Base-by-base conservation (phyloP, 2,113 vertebrate species). In the Limanda limanda region DNA sequence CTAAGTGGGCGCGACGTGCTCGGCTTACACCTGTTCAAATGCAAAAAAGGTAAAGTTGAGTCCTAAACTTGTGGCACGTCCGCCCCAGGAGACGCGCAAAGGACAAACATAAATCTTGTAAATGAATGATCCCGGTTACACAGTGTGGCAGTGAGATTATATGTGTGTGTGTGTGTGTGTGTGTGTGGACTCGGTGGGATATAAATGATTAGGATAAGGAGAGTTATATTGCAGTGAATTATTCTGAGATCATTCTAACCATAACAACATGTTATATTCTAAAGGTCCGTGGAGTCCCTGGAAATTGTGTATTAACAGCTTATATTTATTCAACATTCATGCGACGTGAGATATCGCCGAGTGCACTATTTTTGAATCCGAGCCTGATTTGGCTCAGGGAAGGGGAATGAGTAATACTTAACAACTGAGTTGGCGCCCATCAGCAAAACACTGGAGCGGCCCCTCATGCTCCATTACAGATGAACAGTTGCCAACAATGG, bases 41-140 rank as follows among this genome's bases (percentile, higher is more conserved):
- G 64, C 45, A 54, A 71, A 65, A 65, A 60, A 59, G 35, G 1
- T 18, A 52, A 68, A 78, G 60, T 74, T 57, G 54, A 79, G 65
- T 76, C 54, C 57, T 17, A 35, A 83, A 87, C 72, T 75, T 75
- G 73, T 66, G 47, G 31, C 48, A 57, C 35, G 25, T 79, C 37
- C 7, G 65, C 60, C 85, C 42, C 45, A 0, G 35, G 87, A 86
- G 82, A 69, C 52, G 11, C 0, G 54, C 27, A 65, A 70, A 78
- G 67, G 80, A 75, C 76, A 79, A 79, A 75, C 74, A 79, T 80
- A 76, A 70, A 84, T 86, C 78, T 84, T 82, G 64, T 69, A 73
- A 81, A 91, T 71, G 75, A 63, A 74, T 71, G 65, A 85, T 83
- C 69, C 48, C 27, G 74, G 61, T 60, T 65, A 9, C 64, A 37